Percentiles rank a stretch among this genome's conserved stretches.
phyloP scores from a whole-genome alignment of 2,113 vertebrate genomes.

The Lagopus muta region DNA sequence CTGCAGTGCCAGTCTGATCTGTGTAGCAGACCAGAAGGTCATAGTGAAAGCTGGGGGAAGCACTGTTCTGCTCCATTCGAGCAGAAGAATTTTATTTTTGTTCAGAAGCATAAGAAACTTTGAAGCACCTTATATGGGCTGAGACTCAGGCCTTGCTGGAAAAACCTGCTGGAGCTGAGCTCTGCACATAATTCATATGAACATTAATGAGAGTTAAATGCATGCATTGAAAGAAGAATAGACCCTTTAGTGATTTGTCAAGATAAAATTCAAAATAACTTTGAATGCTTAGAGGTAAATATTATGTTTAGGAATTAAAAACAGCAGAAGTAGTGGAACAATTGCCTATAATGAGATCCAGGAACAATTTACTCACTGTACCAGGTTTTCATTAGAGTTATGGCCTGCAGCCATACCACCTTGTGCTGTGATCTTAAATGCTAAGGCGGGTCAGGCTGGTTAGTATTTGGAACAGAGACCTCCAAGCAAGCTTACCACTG shows the following conservation, averaged over 20 bases:
- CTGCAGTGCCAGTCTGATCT: not conserved
- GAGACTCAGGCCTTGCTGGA: not conserved
- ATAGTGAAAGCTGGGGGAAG: not conserved
- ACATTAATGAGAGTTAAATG: conserved; percentile 60
- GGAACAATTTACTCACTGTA: conserved; percentile 69
- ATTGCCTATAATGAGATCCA: conserved; percentile 68
- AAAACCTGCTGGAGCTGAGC: conserved; percentile 49
- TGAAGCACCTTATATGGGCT: conserved; percentile 50
- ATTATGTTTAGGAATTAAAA: conserved; percentile 66
- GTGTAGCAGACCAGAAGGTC: conserved; percentile 39
- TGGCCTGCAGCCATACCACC: conserved; percentile 71
- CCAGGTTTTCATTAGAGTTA: conserved; percentile 70
- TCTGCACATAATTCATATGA: conserved; percentile 26
- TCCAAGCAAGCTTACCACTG: conserved; percentile 46
- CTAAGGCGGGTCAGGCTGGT: conserved; percentile 27
- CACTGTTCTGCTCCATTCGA: conserved; percentile 39
- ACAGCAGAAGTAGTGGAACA: conserved; percentile 52
- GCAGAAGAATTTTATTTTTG: conserved; percentile 58
- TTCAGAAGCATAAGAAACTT: conserved; percentile 49
- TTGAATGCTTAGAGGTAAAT: conserved; percentile 64
- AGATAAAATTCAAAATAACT: conserved; percentile 72
- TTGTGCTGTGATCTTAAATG: conserved; percentile 63
- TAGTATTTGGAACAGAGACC: conserved; percentile 58
- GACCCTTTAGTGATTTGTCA: conserved; percentile 58
- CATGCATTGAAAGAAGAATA: conserved; percentile 53